Conservation (phyloP, 2,888 invertebrate genomes). For the Halictus ligatus region DNA sequence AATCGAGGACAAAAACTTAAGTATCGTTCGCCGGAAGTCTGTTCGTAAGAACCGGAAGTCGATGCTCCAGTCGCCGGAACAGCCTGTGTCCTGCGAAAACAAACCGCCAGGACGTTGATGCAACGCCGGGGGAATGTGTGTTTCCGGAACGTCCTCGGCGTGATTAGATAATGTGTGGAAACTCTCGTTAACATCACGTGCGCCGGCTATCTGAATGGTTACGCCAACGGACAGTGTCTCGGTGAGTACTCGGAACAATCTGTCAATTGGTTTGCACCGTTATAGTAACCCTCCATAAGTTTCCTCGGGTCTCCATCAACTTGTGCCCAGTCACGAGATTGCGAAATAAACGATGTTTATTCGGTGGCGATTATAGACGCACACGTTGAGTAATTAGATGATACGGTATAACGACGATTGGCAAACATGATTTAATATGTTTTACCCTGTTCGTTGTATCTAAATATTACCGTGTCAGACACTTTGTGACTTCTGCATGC, state of each 20-base stretch:
- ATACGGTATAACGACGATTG: not conserved
- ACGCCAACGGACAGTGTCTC: slow-evolving; percentile 13
- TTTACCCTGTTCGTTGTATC: not conserved
- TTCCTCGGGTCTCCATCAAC: not conserved
- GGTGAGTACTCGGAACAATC: slow-evolving; percentile 48
- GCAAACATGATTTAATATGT: not conserved
- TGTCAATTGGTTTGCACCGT: not conserved
- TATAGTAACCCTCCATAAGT: not conserved
- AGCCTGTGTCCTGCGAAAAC: slow-evolving; percentile 33
- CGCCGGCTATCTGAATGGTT: slow-evolving; percentile 11
- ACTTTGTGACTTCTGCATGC: not conserved
- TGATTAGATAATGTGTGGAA: slow-evolving; percentile 66
- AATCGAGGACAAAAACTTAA: not conserved
- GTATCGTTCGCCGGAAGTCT: not conserved
- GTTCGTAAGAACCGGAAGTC: not conserved
- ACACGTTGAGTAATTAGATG: not conserved
- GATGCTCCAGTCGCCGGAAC: not conserved
- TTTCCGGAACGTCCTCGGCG: slow-evolving; percentile 41
- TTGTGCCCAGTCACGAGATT: not conserved
- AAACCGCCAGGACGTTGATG: slow-evolving; percentile 41
- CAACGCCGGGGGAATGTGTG: slow-evolving; percentile 50
- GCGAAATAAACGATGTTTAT: slow-evolving; percentile 8
- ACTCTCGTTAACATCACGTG: slow-evolving; percentile 26
- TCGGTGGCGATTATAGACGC: slow-evolving; percentile 9
- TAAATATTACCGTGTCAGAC: not conserved